Evolutionary conservation across 2,113 vertebrate genomes (phyloP), one percentile per base, ranked within the genome.

Genomic region (Columba janthina): DNA sequence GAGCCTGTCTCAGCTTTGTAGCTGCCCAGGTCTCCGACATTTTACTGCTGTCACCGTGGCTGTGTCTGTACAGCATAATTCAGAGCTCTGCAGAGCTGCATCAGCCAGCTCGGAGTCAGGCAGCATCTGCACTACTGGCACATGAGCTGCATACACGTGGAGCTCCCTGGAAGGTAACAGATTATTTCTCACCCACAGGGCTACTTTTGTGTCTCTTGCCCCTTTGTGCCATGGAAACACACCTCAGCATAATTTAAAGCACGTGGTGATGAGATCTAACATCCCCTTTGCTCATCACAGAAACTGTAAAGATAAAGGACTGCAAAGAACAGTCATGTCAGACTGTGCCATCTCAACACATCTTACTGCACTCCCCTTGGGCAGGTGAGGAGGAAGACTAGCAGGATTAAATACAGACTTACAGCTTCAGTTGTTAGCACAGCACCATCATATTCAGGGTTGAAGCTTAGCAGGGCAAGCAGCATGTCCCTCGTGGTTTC

Each of bases 401-500:
- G 12, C 65, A 74, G 20, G 28, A 14, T 14, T 42, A 76, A 85
- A 3, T 1, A 38, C 29, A 64, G n/a, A 54, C 9, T 79, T 13
- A 74, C 73, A 36, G 40, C 17, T 51, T n/a, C 58, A 48, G 34
- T 3, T 34, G 22, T 14, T 57, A 72, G 34, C 36, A 25, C 10
- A 25, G 70, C 22, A 26, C 24, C 61, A 18, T 60, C 46, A 28
- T 3, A 17, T 4, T 15, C 64, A 14, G 32, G 12, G 14, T 8
- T 9, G 10, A 36, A 24, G 64, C 32, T 46, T 25, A 57, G 22
- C 58, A 77, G 54, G 31, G 32, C 62, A 51, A 65, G 46, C 31
- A 79, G 38, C 12, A 2, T 0, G 0, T 5, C 28, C 80, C 58
- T 81, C 0, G 0, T 12, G 10, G 24, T 29, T 84, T 46, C 77